phyloP scores from a whole-genome alignment of 2,888 invertebrate species.

The Diploptera punctata region DNA sequence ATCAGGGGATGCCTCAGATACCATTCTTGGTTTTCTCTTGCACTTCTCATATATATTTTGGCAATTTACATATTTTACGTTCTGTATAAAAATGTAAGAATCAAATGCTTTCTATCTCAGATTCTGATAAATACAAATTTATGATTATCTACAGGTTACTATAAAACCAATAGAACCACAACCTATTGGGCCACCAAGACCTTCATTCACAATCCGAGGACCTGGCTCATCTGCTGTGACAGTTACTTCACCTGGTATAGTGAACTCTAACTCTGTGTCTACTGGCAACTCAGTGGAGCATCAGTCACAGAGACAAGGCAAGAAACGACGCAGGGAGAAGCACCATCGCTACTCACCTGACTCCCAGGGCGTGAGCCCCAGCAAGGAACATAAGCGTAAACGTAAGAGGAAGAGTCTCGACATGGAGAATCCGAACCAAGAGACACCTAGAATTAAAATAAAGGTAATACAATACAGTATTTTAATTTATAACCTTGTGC shows the following conservation, averaged over 20 bases:
- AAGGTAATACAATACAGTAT: conserved; percentile 72
- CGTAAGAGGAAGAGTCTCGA: conserved; percentile 81
- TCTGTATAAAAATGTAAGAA: too few relatives aligned
- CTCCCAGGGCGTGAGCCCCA: conserved; percentile 57
- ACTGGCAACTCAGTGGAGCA: conserved; percentile 9
- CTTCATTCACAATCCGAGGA: conserved; percentile 17
- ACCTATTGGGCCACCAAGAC: conserved; percentile 45
- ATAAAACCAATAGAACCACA: conserved; percentile 54
- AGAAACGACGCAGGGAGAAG: conserved; percentile 58
- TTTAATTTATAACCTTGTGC: too few relatives aligned
- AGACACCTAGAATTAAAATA: conserved; percentile 75
- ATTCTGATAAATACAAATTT: too few relatives aligned
- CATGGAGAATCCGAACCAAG: conserved; percentile 58
- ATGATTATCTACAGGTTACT: conserved; percentile 52
- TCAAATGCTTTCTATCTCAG: too few relatives aligned
- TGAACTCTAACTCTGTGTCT: conserved; percentile 38
- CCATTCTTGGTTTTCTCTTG: too few relatives aligned
- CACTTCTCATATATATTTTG: too few relatives aligned
- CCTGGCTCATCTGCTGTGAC: conserved; percentile 1
- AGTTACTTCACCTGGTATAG: not conserved
- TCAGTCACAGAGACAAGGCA: conserved; percentile 51
- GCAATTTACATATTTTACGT: too few relatives aligned
- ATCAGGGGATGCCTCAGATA: too few relatives aligned
- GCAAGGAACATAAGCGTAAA: conserved; percentile 79
- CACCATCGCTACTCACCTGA: conserved; percentile 79